Percentiles rank a stretch among this genome's conserved stretches.
These are phyloP conservation scores for Apogon hyalosoma DNA, from an alignment of 2,797 vertebrate genomes.

Conservation along the genomic window DNA sequence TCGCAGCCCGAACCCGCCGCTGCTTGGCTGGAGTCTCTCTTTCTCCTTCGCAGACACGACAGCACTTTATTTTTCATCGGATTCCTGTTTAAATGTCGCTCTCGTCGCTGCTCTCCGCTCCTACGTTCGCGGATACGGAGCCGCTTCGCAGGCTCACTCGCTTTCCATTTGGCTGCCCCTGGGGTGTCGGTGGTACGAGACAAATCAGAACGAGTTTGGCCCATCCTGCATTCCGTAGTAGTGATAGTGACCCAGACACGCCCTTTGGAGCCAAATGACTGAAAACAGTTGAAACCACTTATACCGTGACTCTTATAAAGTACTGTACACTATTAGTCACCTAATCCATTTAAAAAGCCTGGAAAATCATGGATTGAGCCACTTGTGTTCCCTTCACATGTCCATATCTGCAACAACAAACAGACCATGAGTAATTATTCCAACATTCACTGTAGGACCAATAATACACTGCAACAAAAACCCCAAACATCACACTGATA, in stretches of 20 bases:
- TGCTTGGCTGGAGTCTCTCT: constrained; percentile 57
- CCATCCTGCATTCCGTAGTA: constrained; percentile 83
- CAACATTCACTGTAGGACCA: constrained; percentile 6
- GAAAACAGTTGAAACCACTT: constrained; percentile 17
- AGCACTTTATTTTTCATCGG: constrained; percentile 80
- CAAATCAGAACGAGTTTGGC: constrained; percentile 76
- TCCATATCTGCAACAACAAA: constrained; percentile 57
- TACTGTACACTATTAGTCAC: constrained; percentile 56
- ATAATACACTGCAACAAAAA: background rate
- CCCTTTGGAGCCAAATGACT: constrained; percentile 52
- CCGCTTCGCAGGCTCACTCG: constrained; percentile 36
- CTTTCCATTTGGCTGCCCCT: constrained; percentile 61
- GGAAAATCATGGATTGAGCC: constrained; percentile 15
- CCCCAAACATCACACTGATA: background rate
- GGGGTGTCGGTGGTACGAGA: constrained; percentile 46
- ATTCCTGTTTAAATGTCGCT: constrained; percentile 61
- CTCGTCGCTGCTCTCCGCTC: constrained; percentile 38
- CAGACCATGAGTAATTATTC: constrained; percentile 27
- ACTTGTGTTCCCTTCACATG: background rate
- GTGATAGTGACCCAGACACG: constrained; percentile 66
- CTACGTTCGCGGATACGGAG: constrained; percentile 47
- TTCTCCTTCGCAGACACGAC: constrained; percentile 72
- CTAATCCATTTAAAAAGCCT: constrained; percentile 5
- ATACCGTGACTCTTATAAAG: constrained; percentile 13
- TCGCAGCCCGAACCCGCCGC: constrained; percentile 39